A percentile compares a stretch with the other conserved stretches of the same genome.
These are phyloP conservation scores for Drymodes brunneopygia DNA, from an alignment of 2,113 vertebrate species.

Conservation along the genomic window DNA sequence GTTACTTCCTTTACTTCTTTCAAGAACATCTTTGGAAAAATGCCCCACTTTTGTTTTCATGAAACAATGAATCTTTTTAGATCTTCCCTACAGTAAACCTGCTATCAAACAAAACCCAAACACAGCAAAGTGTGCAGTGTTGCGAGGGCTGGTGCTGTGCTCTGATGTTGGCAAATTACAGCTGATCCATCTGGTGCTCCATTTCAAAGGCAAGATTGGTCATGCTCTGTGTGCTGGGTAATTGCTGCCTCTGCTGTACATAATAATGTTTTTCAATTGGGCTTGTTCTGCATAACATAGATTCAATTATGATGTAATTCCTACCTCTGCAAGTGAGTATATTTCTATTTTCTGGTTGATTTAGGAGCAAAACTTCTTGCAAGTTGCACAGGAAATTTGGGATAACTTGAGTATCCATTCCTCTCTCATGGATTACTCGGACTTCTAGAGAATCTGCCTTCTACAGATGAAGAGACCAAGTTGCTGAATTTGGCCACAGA, in stretches of 20 bases:
- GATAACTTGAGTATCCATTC: background rate
- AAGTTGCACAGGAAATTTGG: background rate
- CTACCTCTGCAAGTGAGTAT: background rate
- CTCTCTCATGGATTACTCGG: rapidly evolving
- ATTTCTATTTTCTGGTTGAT: background rate
- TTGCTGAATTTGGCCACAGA: background rate
- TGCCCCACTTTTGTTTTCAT: background rate
- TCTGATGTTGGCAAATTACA: background rate
- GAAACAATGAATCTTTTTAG: background rate
- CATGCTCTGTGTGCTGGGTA: background rate
- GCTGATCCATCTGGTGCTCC: background rate
- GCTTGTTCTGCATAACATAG: background rate
- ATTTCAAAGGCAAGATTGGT: background rate
- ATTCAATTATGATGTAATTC: background rate
- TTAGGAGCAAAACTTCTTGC: background rate
- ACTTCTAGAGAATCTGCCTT: background rate
- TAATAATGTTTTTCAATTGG: background rate
- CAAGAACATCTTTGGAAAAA: background rate
- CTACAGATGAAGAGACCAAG: background rate
- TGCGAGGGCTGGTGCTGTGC: background rate
- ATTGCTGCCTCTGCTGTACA: slow-evolving; percentile 8
- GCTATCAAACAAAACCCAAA: background rate
- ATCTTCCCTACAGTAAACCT: background rate
- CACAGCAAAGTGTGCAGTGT: background rate
- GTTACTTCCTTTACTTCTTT: background rate